Base-by-base conservation (phyloP, 2,888 invertebrate genomes). In the Leucophenga maculata region DNA sequence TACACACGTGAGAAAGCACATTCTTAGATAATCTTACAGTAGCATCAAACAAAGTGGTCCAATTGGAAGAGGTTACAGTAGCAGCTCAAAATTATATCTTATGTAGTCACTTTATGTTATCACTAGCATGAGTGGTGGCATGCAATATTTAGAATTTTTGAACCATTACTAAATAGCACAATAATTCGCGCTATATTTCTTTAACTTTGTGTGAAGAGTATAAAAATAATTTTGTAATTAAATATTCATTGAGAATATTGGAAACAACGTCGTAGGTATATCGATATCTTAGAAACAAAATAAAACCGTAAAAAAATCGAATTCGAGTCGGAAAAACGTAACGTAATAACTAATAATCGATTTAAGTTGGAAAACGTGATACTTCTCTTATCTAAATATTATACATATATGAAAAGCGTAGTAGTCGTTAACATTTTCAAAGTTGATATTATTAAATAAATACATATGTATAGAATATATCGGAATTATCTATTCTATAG, bases 311-410 rank as follows among this genome's bases (percentile, higher is more conserved):
- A 52, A 64, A 22, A 69, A 66, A 66, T 60, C 3, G 39, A 18
- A 64, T 6, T 39, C 39, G 39, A 39, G 39, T 39, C 46, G n/a
- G 16, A 52, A 54, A 18, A 66, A 75, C n/a, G n/a, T n/a, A 79
- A 78, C 79, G 82, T 80, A 82, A 80, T 83, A 83, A 75, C 74
- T 82, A 76, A 68, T 76, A 52, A 52, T 80, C 79, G 81, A 81
- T 80, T 81, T 80, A 71, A 75, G 64, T 75, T 84, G 83, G 74
- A 83, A 84, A 80, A 82, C 80, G 80, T 80, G 80, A 80, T 81
- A 78, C 77, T 75, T 77, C 75, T 79, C 77, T 75, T 72, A 78
- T 75, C 67, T 55, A 54, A 55, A 8, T 50, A 16, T n/a, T n/a
- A n/a, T n/a, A n/a, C n/a, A n/a, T 48, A 64, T 77, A 77, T 66